phyloP scores from a whole-genome alignment of 2,888 invertebrate species.

The Noctua pronuba region DNA sequence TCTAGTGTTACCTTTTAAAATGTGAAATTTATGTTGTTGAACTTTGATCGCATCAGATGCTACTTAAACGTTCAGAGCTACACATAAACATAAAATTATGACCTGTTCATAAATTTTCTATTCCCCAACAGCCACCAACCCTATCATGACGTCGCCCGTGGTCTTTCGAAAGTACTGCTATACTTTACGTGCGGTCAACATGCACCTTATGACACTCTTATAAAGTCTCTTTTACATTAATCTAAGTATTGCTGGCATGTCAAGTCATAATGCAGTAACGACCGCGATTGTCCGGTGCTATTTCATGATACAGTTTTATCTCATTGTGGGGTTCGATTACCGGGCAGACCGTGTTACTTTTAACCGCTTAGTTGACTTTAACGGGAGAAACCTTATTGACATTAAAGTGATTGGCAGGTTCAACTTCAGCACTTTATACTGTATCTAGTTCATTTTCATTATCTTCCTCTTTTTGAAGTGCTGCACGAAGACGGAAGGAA shows the following conservation, averaged over 20 bases:
- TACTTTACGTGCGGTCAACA: conserved; percentile 54
- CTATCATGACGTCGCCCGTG: conserved; percentile 67
- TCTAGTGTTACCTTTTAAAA: conserved; percentile 6
- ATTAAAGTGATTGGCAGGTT: conserved; percentile 43
- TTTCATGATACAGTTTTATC: conserved; percentile 77
- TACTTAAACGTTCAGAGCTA: conserved; percentile 18
- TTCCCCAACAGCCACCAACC: conserved; percentile 58
- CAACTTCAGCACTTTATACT: conserved; percentile 10
- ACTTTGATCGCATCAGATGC: conserved; percentile 11
- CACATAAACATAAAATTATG: conserved; percentile 30
- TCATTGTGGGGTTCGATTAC: conserved; percentile 68
- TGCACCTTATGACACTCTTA: conserved; percentile 55
- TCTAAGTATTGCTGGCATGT: conserved; percentile 59
- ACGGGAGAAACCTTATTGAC: conserved; percentile 54
- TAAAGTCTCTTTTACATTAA: conserved; percentile 65
- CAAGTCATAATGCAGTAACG: conserved; percentile 76
- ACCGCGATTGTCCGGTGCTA: conserved; percentile 77
- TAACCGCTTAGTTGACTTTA: conserved; percentile 61
- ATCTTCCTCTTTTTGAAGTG: not conserved
- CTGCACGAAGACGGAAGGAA: not conserved
- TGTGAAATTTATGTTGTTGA: conserved; percentile 5
- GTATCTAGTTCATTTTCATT: conserved; percentile 3
- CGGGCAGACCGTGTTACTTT: conserved; percentile 65
- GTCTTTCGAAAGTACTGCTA: conserved; percentile 81
- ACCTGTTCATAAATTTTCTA: conserved; percentile 53